These are phyloP conservation scores for Vidua chalybeata DNA, from an alignment of 2,113 vertebrate species.

Conservation along the genomic window DNA sequence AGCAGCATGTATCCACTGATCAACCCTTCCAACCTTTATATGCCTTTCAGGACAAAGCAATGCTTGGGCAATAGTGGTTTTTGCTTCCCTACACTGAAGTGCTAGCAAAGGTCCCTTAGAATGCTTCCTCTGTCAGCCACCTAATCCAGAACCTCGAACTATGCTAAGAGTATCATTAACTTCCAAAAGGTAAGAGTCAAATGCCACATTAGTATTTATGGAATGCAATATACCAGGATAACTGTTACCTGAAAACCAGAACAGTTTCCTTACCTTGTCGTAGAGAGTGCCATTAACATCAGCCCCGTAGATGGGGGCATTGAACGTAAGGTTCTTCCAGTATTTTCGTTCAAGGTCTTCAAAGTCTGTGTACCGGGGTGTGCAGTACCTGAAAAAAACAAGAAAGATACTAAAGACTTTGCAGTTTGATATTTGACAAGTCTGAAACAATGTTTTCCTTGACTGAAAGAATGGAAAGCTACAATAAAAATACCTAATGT, in stretches of 20 bases:
- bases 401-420: neutral
- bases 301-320: constrained; percentile 93
- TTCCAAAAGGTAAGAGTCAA: neutral
- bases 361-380: constrained; percentile 87
- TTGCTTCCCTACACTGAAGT: neutral
- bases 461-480: neutral
- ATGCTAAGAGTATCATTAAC: neutral
- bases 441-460: neutral
- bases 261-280: constrained; percentile 78
- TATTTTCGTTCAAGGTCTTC: constrained; percentile 96
- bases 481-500: neutral
- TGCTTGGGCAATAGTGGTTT: accelerated
- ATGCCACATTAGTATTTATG: neutral
- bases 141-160: neutral
- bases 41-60: neutral
- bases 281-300: constrained; percentile 94
- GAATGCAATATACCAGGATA: neutral
- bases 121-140: neutral
- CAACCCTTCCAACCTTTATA: neutral
- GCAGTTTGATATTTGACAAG: neutral
- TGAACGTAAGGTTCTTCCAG: constrained; percentile 97
- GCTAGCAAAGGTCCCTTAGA: neutral
- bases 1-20: neutral
- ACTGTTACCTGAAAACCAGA: neutral
- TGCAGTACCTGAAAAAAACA: constrained; percentile 83